A percentile compares a stretch with the other conserved stretches of the same genome.
Evolutionary conservation across 2,113 vertebrate species (phyloP).

Genomic region (Fulica atra): DNA sequence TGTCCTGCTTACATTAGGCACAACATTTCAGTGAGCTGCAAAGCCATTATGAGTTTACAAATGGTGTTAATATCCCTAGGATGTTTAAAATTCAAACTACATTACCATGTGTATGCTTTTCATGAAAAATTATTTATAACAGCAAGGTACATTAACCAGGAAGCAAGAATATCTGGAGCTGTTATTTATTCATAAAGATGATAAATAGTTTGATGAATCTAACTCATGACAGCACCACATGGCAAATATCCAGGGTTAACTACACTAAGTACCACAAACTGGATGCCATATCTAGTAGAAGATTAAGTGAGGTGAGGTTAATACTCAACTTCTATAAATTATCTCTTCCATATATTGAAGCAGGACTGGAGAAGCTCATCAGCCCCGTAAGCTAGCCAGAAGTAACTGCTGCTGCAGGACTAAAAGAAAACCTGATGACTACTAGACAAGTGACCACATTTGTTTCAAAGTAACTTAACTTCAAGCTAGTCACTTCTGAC

Average conservation of each 20-base stretch:
- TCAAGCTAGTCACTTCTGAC: neutral
- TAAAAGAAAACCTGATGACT: neutral
- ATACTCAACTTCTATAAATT: neutral
- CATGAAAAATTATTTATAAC: neutral
- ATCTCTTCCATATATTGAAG: neutral
- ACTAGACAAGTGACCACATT: neutral
- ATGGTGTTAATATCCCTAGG: neutral
- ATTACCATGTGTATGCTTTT: neutral
- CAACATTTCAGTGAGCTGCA: neutral
- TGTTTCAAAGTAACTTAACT: neutral
- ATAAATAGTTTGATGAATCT: neutral
- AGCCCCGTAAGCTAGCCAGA: neutral
- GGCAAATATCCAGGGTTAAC: neutral
- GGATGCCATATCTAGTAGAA: neutral
- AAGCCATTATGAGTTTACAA: neutral
- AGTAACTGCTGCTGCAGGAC: neutral
- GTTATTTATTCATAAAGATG: neutral
- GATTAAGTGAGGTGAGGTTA: neutral
- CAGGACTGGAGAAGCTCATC: neutral
- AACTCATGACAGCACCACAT: neutral
- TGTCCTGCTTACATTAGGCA: neutral
- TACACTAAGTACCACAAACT: neutral
- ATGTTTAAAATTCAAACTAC: neutral
- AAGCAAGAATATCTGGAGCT: neutral
- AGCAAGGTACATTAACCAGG: neutral